Conservation (phyloP, 1,140 invertebrate genomes). For the Drosophila santomea region DNA sequence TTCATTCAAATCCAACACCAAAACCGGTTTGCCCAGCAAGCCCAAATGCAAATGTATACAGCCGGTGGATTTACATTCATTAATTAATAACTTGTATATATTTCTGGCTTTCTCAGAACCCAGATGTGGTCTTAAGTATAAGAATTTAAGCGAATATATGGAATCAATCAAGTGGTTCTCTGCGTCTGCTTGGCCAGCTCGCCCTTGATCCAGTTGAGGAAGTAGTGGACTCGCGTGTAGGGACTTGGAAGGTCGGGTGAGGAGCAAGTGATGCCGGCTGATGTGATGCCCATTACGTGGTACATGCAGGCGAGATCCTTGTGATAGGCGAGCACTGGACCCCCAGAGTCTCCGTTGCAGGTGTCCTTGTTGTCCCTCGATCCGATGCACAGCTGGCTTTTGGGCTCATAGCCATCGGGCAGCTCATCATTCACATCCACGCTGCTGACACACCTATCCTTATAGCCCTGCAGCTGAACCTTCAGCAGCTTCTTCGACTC, state of each 20-base stretch:
- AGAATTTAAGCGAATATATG: neutral
- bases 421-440: constrained; percentile 51
- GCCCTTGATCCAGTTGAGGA: constrained; percentile 71
- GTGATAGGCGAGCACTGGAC: constrained; percentile 71
- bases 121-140: neutral
- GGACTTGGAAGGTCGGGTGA: constrained; percentile 54
- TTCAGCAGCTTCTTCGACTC: constrained; percentile 85
- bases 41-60: neutral
- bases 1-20: neutral
- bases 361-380: constrained; percentile 85
- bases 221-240: constrained; percentile 71
- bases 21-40: constrained; percentile 14
- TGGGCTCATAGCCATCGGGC: constrained; percentile 84
- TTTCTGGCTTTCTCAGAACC: neutral
- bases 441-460: constrained; percentile 7
- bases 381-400: constrained; percentile 89
- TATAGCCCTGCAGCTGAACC: constrained; percentile 83
- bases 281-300: constrained; percentile 74
- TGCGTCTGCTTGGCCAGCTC: constrained; percentile 37
- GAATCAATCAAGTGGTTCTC: neutral
- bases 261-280: constrained; percentile 62
- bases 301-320: constrained; percentile 64
- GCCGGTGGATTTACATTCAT: neutral
- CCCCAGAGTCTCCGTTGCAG: constrained; percentile 83
- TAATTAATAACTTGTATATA: neutral